These are phyloP conservation scores for Drosophila novamexicana DNA, from an alignment of 1,140 invertebrate genomes.

Conservation along the genomic window DNA sequence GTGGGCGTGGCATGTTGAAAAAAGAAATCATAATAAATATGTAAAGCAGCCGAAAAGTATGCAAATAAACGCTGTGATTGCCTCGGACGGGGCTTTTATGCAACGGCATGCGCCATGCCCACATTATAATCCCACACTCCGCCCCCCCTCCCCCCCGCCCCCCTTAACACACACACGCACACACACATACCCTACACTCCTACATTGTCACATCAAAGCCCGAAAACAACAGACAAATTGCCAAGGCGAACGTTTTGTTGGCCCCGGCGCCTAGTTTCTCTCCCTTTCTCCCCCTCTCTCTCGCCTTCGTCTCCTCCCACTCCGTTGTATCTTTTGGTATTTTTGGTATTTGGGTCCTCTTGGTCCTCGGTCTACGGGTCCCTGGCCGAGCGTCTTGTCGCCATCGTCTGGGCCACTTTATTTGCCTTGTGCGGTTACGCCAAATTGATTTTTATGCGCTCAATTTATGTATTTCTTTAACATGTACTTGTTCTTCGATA, in stretches of 20 bases:
- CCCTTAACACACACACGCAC: background rate
- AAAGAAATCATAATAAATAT: constrained; percentile 57
- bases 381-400: constrained; percentile 26
- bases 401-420: constrained; percentile 42
- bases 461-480: constrained; percentile 68
- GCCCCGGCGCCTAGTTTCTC: background rate
- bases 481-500: constrained; percentile 12
- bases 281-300: background rate
- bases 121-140: constrained; percentile 25
- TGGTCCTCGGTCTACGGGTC: constrained; percentile 5
- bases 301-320: background rate
- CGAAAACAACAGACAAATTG: constrained; percentile 34
- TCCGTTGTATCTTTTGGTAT: constrained; percentile 9
- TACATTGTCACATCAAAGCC: constrained; percentile 5
- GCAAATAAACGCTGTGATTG: constrained; percentile 71
- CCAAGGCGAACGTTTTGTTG: constrained; percentile 12
- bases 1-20: background rate
- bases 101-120: constrained; percentile 52
- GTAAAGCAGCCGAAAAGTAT: constrained; percentile 67
- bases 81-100: constrained; percentile 51
- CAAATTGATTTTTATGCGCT: constrained; percentile 80
- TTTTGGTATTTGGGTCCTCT: constrained; percentile 8
- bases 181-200: background rate
- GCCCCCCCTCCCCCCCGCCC: no score
- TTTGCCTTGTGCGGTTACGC: constrained; percentile 74